Evolutionary conservation across 2,113 vertebrate genomes (phyloP), one percentile per base, ranked within the genome.

Genomic region (Rhinoptilus africanus): DNA sequence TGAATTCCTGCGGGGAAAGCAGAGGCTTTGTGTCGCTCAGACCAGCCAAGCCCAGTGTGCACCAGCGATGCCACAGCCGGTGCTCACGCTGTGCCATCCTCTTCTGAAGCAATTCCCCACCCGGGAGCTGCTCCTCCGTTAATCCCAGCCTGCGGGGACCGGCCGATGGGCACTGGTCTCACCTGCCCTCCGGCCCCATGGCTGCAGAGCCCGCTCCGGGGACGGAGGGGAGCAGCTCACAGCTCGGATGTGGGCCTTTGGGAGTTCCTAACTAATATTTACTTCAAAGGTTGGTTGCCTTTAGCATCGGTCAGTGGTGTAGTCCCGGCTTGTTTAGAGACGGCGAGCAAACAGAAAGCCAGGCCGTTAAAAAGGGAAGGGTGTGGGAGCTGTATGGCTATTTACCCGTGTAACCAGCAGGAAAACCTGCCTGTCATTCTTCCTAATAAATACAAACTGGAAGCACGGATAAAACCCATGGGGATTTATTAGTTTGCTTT

Each of bases 401-500:
- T 97, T 97, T 96, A 86, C 95, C 91, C 6, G 74, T 39, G 90
- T 8, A 62, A 83, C 80, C 51, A 17, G 66, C 89, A 86, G 87
- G 91, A 86, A 72, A 92, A 51, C 37, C 87, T 83, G 84, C 95
- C 84, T 45, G 90, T 62, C 50, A 8, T 84, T 89, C 90, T 77
- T 56, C 83, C 92, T 93, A 82, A 89, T 90, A 97, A 97, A 91
- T 78, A 93, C 97, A 71, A 95, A 20, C 78, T 23, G 93, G 95
- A 89, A 97, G 92, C 76, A 11, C 4, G 53, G 92, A 86, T 94
- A 57, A 94, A 84, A 84, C 56, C 27, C 34, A 11, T 2, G 73
- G 48, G 95, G 94, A 97, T 98, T 98, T 98, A 96, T 93, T 95
- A 94, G 96, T 98, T 98, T 98, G 97, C 96, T 96, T 89, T 98